Evolutionary conservation across 2,113 vertebrate species (phyloP).

Genomic region (Balaeniceps rex): DNA sequence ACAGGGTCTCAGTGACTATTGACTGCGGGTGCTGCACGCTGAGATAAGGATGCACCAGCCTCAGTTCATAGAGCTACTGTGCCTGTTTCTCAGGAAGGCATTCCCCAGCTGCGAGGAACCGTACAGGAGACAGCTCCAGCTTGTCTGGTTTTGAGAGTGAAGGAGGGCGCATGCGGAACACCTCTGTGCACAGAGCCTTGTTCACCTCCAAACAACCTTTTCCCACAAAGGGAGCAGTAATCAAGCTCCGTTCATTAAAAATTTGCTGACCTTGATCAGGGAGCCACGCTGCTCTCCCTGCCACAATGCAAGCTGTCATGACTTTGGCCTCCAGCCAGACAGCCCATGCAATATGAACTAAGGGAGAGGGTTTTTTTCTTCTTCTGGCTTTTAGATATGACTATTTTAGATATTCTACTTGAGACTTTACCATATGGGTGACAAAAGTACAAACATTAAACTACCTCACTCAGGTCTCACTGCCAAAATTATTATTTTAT

Average conservation of each 20-base stretch:
- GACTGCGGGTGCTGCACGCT: not conserved
- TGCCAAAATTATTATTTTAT: not conserved
- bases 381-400: not conserved
- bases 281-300: not conserved
- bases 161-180: not conserved
- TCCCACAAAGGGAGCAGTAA: not conserved
- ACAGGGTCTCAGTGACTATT: not conserved
- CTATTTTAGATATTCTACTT: not conserved
- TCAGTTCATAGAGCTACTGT: not conserved
- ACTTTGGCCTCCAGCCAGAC: not conserved
- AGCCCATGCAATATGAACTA: not conserved
- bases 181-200: not conserved
- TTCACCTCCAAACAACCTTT: slow-evolving; percentile 18
- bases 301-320: not conserved
- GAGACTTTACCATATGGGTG: not conserved
- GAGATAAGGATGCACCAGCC: not conserved
- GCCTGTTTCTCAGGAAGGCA: not conserved
- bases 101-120: not conserved
- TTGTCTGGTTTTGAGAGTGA: not conserved
- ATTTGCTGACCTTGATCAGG: not conserved
- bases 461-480: not conserved
- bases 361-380: not conserved
- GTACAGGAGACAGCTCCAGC: not conserved
- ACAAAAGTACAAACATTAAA: not conserved
- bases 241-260: not conserved